These are phyloP conservation scores for Leptestheria dahalacensis DNA, from an alignment of 1,140 invertebrate genomes.

Conservation along the genomic window DNA sequence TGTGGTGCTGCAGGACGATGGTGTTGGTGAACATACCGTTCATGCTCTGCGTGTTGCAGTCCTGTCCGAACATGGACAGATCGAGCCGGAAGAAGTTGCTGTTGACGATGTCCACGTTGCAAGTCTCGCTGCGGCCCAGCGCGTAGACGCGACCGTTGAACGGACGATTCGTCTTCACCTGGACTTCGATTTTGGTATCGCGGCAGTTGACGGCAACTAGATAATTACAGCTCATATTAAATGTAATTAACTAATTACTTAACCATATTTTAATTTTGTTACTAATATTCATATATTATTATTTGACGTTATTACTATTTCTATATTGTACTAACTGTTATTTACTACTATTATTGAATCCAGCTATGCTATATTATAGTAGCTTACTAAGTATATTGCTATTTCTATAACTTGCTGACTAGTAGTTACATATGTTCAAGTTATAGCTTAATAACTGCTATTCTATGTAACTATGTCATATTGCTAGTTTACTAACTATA, in stretches of 20 bases:
- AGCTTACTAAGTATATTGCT: conserved; percentile 12
- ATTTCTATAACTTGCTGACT: no score
- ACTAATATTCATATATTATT: no score
- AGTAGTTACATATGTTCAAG: no score
- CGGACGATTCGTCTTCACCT: conserved; percentile 78
- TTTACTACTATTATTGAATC: neutral
- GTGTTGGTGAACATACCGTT: conserved; percentile 84
- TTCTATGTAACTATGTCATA: no score
- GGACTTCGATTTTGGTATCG: conserved; percentile 80
- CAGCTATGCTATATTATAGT: conserved; percentile 4
- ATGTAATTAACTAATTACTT: no score
- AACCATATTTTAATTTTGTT: no score
- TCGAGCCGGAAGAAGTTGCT: conserved; percentile 81
- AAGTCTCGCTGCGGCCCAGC: conserved; percentile 78
- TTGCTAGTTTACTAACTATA: no score
- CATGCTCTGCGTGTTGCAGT: conserved; percentile 64
- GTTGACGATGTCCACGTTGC: conserved; percentile 83
- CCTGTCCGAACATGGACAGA: conserved; percentile 79
- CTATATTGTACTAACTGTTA: no score
- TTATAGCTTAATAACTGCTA: no score
- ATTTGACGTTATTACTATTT: no score
- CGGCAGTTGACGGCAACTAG: conserved; percentile 85
- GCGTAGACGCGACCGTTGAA: conserved; percentile 91
- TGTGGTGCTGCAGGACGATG: conserved; percentile 86
- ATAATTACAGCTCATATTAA: no score